phyloP scores from a whole-genome alignment of 2,797 vertebrate species.

The Lagothrix lagotricha region DNA sequence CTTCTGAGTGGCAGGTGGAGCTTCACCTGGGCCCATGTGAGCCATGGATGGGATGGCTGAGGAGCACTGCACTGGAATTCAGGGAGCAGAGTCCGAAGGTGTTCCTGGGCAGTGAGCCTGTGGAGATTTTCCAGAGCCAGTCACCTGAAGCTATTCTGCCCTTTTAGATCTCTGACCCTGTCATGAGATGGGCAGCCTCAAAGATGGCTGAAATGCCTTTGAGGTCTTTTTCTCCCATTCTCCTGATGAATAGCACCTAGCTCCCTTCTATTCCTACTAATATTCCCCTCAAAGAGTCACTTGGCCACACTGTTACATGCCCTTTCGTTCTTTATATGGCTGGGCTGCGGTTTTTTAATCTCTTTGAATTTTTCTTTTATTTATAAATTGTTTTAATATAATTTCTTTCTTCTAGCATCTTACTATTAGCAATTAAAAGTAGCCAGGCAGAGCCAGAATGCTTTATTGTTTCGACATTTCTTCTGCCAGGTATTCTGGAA shows the following conservation, averaged over 20 bases:
- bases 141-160: neutral
- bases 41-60: neutral
- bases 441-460: neutral
- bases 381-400: neutral
- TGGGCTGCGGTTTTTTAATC: neutral
- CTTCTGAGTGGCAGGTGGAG: neutral
- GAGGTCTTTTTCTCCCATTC: too few species aligned
- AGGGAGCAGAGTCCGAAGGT: neutral
- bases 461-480: neutral
- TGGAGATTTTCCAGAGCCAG: neutral
- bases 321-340: neutral
- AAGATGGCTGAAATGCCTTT: neutral
- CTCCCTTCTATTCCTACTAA: neutral
- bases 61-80: neutral
- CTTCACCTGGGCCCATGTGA: neutral
- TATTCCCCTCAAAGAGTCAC: neutral
- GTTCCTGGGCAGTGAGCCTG: neutral
- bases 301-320: neutral
- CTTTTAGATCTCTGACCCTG: neutral
- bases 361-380: neutral
- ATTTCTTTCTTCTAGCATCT: neutral
- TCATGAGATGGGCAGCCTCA: neutral
- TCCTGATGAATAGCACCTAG: neutral
- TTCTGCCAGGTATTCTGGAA: neutral
- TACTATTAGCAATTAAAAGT: neutral